Evolutionary conservation across 2,113 vertebrate species (phyloP).

Genomic region (Prinia subflava): DNA sequence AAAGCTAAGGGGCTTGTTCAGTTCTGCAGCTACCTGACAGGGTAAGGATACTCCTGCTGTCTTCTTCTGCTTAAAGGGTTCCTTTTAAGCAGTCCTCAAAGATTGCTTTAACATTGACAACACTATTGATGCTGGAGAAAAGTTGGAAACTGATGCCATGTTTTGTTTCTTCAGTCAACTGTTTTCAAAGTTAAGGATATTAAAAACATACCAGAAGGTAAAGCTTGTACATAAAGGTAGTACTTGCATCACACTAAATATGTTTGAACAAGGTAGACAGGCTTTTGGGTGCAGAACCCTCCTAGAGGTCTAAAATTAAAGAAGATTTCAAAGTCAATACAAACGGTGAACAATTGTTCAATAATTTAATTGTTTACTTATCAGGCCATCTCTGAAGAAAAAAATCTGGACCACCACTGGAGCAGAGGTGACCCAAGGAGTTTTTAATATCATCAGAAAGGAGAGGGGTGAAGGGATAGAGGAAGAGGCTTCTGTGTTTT

Average conservation of each 20-base stretch:
- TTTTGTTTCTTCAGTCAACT: not conserved
- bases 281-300: not conserved
- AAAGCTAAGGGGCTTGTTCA: not conserved
- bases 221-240: not conserved
- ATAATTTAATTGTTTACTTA: not conserved
- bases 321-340: not conserved
- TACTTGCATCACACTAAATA: not conserved
- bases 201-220: not conserved
- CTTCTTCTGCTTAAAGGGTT: not conserved
- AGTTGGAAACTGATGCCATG: not conserved
- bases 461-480: not conserved
- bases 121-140: not conserved
- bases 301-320: not conserved
- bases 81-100: not conserved
- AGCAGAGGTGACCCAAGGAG: not conserved
- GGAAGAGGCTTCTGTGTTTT: not conserved
- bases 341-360: not conserved
- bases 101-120: fast-evolving
- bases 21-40: not conserved
- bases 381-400: not conserved
- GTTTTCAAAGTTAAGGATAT: not conserved
- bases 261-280: not conserved
- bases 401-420: not conserved
- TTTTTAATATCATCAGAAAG: not conserved
- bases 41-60: not conserved